A percentile compares a stretch with the other conserved stretches of the same genome.
phyloP scores from a whole-genome alignment of 2,888 invertebrate species.

The Griposia aprilina region DNA sequence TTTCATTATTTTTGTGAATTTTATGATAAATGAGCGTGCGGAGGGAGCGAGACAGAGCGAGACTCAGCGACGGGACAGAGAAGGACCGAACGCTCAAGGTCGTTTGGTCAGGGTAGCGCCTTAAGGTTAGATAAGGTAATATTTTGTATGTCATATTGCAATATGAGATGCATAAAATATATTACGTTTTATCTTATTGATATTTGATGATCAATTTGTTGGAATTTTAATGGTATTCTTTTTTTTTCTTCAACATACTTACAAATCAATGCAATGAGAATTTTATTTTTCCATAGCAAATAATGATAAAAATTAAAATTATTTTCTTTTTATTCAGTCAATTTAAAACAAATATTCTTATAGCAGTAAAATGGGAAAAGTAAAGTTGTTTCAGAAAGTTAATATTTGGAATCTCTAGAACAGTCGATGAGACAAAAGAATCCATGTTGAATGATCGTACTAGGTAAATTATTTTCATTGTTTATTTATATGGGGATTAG shows the following conservation, averaged over 20 bases:
- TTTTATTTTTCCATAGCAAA: too few species aligned
- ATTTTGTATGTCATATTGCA: too few species aligned
- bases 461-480: conserved; percentile 56
- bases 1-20: too few species aligned
- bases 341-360: not conserved
- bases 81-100: too few species aligned
- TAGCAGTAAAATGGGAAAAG: not conserved
- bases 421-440: conserved; percentile 7
- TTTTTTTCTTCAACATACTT: not conserved
- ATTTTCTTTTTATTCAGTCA: not conserved
- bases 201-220: not conserved
- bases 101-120: too few species aligned
- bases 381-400: not conserved
- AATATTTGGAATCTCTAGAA: not conserved
- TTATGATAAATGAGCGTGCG: too few species aligned
- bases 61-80: too few species aligned
- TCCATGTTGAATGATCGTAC: not conserved
- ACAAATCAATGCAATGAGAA: not conserved
- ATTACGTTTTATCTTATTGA: not conserved
- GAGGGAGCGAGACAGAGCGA: too few species aligned
- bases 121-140: too few species aligned
- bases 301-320: not conserved
- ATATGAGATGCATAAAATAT: not conserved
- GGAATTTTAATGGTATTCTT: not conserved
- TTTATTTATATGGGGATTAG: conserved; percentile 27